Conservation (phyloP, 2,888 invertebrate species). For the Sycophila texana region DNA sequence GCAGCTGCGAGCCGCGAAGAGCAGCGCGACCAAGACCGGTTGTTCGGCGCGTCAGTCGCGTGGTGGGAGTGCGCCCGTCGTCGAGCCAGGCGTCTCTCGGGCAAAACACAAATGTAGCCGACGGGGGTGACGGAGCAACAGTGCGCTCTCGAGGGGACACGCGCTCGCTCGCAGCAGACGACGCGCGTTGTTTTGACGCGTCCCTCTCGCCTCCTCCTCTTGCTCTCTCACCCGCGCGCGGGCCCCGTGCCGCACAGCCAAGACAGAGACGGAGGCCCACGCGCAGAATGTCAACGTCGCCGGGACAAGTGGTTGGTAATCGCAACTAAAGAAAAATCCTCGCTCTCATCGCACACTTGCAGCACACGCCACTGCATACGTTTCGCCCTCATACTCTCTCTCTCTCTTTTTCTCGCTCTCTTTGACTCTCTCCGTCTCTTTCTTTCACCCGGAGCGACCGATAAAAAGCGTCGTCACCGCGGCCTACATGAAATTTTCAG, state of each 20-base stretch:
- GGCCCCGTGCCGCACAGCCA: slow-evolving; percentile 5
- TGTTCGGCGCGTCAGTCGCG: background rate
- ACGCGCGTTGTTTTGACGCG: slow-evolving; percentile 9
- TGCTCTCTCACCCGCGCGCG: background rate
- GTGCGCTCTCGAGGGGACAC: slow-evolving; percentile 14
- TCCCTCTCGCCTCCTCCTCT: background rate
- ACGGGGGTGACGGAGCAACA: slow-evolving; percentile 22
- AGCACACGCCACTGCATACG: too few species aligned
- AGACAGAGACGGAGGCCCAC: background rate
- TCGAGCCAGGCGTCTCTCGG: background rate
- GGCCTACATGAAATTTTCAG: slow-evolving; percentile 40
- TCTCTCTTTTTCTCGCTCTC: background rate
- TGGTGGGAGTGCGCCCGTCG: slow-evolving; percentile 14
- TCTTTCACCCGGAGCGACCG: background rate
- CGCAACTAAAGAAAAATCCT: too few species aligned
- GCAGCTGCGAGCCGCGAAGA: background rate
- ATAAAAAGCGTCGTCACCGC: background rate
- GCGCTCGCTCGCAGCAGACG: slow-evolving; percentile 12
- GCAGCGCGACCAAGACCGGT: background rate
- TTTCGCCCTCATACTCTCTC: background rate
- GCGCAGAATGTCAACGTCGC: slow-evolving; percentile 49
- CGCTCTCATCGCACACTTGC: too few species aligned
- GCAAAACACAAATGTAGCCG: slow-evolving; percentile 9
- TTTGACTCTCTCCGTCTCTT: background rate
- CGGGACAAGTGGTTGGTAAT: slow-evolving; percentile 49